phyloP scores from a whole-genome alignment of 2,113 vertebrate genomes.

The Salvelinus namaycush region DNA sequence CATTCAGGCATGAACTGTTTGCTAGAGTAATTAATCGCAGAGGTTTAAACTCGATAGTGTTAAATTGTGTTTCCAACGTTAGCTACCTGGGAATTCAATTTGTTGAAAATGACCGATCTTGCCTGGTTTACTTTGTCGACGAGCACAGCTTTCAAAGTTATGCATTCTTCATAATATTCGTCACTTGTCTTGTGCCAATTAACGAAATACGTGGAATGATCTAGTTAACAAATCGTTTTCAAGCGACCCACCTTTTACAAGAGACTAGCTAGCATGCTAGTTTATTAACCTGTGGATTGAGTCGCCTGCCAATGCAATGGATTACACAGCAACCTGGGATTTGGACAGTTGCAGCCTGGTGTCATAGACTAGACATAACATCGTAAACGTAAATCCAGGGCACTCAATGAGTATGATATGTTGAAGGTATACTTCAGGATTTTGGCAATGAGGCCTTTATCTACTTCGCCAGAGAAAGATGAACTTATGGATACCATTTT shows the following conservation, averaged over 20 bases:
- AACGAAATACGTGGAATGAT: not conserved
- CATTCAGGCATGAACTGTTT: no score
- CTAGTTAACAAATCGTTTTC: not conserved
- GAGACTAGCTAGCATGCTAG: not conserved
- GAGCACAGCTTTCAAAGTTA: slow-evolving; percentile 44
- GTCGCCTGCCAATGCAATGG: not conserved
- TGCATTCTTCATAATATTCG: slow-evolving; percentile 45
- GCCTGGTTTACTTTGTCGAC: slow-evolving; percentile 27
- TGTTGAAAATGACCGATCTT: slow-evolving; percentile 7
- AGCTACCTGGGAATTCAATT: slow-evolving; percentile 55
- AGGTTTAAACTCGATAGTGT: not conserved
- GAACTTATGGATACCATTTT: no score
- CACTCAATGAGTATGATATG: no score
- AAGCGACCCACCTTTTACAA: slow-evolving; percentile 16
- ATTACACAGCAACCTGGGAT: not conserved
- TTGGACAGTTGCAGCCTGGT: slow-evolving; percentile 14
- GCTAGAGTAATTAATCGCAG: not conserved
- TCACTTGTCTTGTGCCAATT: not conserved
- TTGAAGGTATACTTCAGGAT: no score
- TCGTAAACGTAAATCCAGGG: no score
- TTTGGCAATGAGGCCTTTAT: no score
- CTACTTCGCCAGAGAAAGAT: no score
- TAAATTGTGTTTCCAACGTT: not conserved
- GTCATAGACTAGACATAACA: slow-evolving; percentile 33
- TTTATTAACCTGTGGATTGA: no score